These are phyloP conservation scores for Paraescarpia echinospica DNA, from an alignment of 1,140 invertebrate species.

Conservation along the genomic window DNA sequence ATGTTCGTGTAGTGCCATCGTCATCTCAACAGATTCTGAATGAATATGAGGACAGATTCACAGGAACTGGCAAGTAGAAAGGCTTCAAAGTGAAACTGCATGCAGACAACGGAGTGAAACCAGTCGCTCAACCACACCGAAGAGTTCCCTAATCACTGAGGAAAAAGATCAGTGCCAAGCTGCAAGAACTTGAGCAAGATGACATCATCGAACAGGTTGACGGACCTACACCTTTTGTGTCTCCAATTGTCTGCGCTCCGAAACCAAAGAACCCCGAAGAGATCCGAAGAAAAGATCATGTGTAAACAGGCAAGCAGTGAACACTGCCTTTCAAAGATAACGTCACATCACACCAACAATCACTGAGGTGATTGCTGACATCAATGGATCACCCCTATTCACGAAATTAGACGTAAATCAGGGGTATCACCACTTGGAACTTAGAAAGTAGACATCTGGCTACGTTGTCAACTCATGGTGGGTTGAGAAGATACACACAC, in stretches of 20 bases:
- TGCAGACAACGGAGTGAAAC: neutral
- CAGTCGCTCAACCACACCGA: neutral
- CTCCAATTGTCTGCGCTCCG: conserved; percentile 32
- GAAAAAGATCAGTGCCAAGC: neutral
- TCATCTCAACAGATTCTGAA: too few species aligned
- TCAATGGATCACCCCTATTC: conserved; percentile 29
- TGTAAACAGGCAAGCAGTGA: neutral
- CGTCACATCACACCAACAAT: conserved; percentile 14
- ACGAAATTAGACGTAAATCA: conserved; percentile 30
- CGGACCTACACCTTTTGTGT: conserved; percentile 36
- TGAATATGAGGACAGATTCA: too few species aligned
- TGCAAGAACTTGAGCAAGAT: conserved; percentile 9
- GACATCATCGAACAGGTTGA: conserved; percentile 32
- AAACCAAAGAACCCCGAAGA: conserved; percentile 24
- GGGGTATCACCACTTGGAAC: conserved; percentile 32
- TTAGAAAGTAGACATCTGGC: conserved; percentile 29
- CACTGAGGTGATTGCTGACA: neutral
- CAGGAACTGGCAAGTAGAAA: too few species aligned
- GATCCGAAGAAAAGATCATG: conserved; percentile 16
- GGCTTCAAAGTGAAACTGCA: conserved; percentile 9
- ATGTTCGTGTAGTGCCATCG: too few species aligned
- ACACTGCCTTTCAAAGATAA: neutral
- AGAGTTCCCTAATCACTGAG: neutral
- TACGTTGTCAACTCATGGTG: conserved; percentile 25
- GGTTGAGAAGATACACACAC: conserved; percentile 17